These are phyloP conservation scores for Drosophila ohnishii DNA, from an alignment of 1,140 invertebrate species.

Conservation along the genomic window DNA sequence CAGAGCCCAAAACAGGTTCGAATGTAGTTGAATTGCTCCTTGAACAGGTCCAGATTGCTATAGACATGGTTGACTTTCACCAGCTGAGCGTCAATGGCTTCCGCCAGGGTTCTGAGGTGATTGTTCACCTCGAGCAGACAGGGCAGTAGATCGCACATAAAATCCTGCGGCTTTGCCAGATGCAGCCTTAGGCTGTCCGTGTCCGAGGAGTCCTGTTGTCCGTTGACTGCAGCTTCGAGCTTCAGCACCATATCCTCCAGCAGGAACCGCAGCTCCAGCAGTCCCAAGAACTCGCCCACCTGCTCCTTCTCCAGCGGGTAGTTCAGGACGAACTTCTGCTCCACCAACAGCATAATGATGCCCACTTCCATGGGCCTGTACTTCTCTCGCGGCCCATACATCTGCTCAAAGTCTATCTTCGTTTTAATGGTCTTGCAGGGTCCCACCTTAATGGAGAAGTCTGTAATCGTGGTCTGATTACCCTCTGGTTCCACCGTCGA, in stretches of 20 bases:
- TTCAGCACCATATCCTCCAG: constrained; percentile 83
- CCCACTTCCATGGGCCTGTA: constrained; percentile 84
- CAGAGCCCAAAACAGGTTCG: constrained; percentile 85
- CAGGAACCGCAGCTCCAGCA: constrained; percentile 81
- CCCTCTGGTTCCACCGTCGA: constrained; percentile 27
- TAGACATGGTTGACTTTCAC: constrained; percentile 85
- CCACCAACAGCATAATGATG: constrained; percentile 83
- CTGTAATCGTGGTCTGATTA: constrained; percentile 51
- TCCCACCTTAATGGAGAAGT: constrained; percentile 43
- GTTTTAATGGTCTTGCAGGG: constrained; percentile 55
- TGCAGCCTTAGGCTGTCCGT: constrained; percentile 49
- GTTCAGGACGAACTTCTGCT: constrained; percentile 71
- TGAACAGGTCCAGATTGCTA: constrained; percentile 85
- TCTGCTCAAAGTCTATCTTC: constrained; percentile 67
- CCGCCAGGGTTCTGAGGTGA: constrained; percentile 83
- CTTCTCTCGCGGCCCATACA: constrained; percentile 63
- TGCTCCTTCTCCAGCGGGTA: constrained; percentile 82
- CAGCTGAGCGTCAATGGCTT: constrained; percentile 83
- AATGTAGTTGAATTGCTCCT: constrained; percentile 84
- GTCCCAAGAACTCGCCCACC: constrained; percentile 63
- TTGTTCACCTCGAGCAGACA: constrained; percentile 84
- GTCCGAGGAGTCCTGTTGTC: constrained; percentile 52
- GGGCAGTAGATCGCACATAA: constrained; percentile 84
- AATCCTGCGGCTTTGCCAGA: constrained; percentile 73
- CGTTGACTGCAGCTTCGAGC: constrained; percentile 74